Percentiles rank a stretch among this genome's conserved stretches.
phyloP scores from a whole-genome alignment of 2,113 vertebrate species.

The Synchiropus splendidus region DNA sequence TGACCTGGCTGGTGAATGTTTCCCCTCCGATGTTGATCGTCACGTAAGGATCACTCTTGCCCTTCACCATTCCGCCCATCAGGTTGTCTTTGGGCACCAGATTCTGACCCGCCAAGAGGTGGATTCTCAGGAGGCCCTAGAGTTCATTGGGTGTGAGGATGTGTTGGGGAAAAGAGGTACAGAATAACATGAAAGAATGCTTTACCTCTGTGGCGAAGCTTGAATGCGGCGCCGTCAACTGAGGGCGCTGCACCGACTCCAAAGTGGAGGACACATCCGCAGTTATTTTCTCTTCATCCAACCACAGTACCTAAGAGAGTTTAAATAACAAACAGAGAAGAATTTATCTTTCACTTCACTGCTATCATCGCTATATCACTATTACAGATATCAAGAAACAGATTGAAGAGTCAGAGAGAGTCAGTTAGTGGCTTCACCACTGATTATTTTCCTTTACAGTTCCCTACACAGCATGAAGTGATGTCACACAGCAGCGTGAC shows the following conservation, averaged over 20 bases:
- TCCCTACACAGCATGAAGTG: too few species aligned
- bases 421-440: too few species aligned
- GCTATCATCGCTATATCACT: too few species aligned
- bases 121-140: slow-evolving; percentile 81
- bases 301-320: slow-evolving; percentile 71
- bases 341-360: too few species aligned
- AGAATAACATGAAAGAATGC: background rate
- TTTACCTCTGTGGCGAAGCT: slow-evolving; percentile 77
- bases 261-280: slow-evolving; percentile 36
- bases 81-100: slow-evolving; percentile 85
- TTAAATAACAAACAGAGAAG: too few species aligned
- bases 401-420: too few species aligned
- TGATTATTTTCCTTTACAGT: too few species aligned
- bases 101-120: slow-evolving; percentile 79
- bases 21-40: slow-evolving; percentile 73
- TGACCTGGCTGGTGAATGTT: slow-evolving; percentile 73
- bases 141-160: slow-evolving; percentile 1
- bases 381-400: too few species aligned
- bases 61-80: slow-evolving; percentile 78
- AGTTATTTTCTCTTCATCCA: slow-evolving; percentile 62
- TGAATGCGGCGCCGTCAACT: slow-evolving; percentile 61
- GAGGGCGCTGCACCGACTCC: slow-evolving; percentile 46
- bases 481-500: too few species aligned
- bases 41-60: slow-evolving; percentile 85
- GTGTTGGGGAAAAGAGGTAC: background rate